Percentiles rank a stretch among this genome's conserved stretches.
These are phyloP conservation scores for Neria commutata DNA, from an alignment of 2,888 invertebrate genomes.

Conservation along the genomic window DNA sequence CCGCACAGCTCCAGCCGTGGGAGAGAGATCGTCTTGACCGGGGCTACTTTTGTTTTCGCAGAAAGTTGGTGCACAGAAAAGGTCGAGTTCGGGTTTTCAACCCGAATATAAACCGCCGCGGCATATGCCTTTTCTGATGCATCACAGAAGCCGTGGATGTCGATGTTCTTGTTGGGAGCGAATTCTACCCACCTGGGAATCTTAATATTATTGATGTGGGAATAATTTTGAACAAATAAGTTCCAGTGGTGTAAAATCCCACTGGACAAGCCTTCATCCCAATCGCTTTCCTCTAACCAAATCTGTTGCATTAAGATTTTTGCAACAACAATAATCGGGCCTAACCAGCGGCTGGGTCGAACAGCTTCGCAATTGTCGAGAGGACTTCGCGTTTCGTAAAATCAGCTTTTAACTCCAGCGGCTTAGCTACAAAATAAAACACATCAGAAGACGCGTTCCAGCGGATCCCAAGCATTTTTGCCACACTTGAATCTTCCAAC, in stretches of 20 bases:
- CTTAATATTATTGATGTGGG: not conserved
- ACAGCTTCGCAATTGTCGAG: not conserved
- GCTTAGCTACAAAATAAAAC: slow-evolving; percentile 8
- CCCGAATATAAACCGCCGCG: too few relatives aligned
- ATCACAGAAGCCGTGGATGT: not conserved
- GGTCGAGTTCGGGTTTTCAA: too few relatives aligned
- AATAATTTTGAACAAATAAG: not conserved
- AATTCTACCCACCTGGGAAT: not conserved
- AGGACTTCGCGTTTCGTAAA: slow-evolving; percentile 4
- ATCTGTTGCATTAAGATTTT: slow-evolving; percentile 15
- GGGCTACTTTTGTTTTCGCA: too few relatives aligned
- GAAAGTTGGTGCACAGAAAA: too few relatives aligned
- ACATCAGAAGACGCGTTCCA: too few relatives aligned
- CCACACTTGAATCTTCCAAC: too few relatives aligned
- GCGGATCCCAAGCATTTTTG: too few relatives aligned
- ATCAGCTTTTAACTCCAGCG: not conserved
- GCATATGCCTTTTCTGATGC: too few relatives aligned
- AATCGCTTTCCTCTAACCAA: not conserved
- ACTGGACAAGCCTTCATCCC: slow-evolving; percentile 12
- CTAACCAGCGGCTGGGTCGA: slow-evolving; percentile 7
- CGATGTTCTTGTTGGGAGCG: not conserved
- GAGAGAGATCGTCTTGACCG: too few relatives aligned
- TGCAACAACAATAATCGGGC: slow-evolving; percentile 8
- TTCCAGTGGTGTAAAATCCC: not conserved
- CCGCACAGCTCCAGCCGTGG: too few relatives aligned